A percentile compares a stretch with the other conserved stretches of the same genome.
phyloP scores from a whole-genome alignment of 2,888 invertebrate genomes.

The Plagodis pulveraria region DNA sequence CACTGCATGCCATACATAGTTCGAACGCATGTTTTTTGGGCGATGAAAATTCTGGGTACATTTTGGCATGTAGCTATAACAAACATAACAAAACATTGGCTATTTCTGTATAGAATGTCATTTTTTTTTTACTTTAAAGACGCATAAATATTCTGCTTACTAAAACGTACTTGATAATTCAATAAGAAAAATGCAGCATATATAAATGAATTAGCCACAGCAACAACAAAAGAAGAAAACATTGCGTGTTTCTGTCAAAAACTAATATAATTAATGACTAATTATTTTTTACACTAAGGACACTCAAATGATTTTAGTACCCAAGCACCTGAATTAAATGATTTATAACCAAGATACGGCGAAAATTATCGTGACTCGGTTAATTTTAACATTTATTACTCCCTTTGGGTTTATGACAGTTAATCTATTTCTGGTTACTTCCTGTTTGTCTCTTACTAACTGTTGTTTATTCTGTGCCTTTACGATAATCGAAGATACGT shows the following conservation, averaged over 20 bases:
- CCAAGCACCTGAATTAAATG: conserved; percentile 28
- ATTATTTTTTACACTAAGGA: conserved; percentile 31
- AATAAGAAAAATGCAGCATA: too few species aligned
- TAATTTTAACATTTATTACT: conserved; percentile 34
- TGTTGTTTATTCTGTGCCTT: conserved; percentile 10
- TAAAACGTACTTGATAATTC: too few species aligned
- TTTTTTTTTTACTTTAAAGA: too few species aligned
- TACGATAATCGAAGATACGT: conserved; percentile 25
- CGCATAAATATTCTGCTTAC: too few species aligned
- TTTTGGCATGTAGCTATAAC: too few species aligned
- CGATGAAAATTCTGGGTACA: too few species aligned
- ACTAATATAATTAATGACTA: conserved; percentile 19
- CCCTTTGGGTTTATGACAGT: conserved; percentile 30
- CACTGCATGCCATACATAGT: too few species aligned
- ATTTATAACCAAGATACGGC: conserved; percentile 32
- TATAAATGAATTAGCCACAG: background rate
- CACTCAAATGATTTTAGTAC: conserved; percentile 33
- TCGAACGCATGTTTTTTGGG: too few species aligned
- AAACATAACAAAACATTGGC: too few species aligned
- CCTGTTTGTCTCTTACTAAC: conserved; percentile 20
- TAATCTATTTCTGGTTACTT: conserved; percentile 29
- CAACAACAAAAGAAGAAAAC: background rate
- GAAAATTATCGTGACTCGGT: conserved; percentile 36
- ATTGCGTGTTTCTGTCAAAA: conserved; percentile 20
- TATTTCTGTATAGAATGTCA: too few species aligned